phyloP scores from a whole-genome alignment of 2,797 vertebrate genomes.

The Lindbergichthys nudifrons region DNA sequence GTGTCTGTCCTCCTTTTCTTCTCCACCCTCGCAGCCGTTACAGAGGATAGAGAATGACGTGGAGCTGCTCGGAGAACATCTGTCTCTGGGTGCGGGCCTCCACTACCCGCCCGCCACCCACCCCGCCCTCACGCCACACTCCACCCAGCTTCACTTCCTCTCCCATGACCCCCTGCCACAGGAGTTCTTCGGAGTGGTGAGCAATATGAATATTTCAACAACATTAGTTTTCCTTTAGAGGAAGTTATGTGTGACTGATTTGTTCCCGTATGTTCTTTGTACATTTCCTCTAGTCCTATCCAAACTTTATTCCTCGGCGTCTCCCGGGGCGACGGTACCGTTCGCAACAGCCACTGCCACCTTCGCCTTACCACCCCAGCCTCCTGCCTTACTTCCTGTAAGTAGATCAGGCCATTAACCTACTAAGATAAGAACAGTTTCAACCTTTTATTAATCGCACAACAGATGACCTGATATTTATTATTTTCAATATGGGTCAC shows the following conservation, averaged over 20 bases:
- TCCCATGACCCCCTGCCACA: slow-evolving; percentile 95
- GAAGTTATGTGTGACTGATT: background rate
- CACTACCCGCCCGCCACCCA: slow-evolving; percentile 90
- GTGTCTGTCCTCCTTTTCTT: background rate
- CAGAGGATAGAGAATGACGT: slow-evolving; percentile 99
- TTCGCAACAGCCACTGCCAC: slow-evolving; percentile 94
- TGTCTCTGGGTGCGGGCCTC: slow-evolving; percentile 93
- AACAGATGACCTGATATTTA: background rate
- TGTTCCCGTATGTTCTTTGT: slow-evolving; percentile 5
- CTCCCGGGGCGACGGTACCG: slow-evolving; percentile 94
- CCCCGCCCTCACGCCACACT: slow-evolving; percentile 89
- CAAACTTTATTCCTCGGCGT: slow-evolving; percentile 96
- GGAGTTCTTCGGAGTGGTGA: slow-evolving; percentile 97
- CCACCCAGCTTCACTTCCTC: slow-evolving; percentile 95
- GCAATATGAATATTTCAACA: slow-evolving; percentile 51
- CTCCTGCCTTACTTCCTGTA: slow-evolving; percentile 98
- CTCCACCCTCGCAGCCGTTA: slow-evolving; percentile 85
- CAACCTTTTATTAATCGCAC: background rate
- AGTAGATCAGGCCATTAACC: slow-evolving; percentile 72
- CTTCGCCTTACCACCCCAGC: slow-evolving; percentile 96
- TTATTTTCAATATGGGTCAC: background rate
- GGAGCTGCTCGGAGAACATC: slow-evolving; percentile 95
- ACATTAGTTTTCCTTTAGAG: background rate
- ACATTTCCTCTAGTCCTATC: slow-evolving; percentile 87
- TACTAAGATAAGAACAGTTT: background rate